These are phyloP conservation scores for Drosophila seguyi DNA, from an alignment of 1,140 invertebrate genomes.

Conservation along the genomic window DNA sequence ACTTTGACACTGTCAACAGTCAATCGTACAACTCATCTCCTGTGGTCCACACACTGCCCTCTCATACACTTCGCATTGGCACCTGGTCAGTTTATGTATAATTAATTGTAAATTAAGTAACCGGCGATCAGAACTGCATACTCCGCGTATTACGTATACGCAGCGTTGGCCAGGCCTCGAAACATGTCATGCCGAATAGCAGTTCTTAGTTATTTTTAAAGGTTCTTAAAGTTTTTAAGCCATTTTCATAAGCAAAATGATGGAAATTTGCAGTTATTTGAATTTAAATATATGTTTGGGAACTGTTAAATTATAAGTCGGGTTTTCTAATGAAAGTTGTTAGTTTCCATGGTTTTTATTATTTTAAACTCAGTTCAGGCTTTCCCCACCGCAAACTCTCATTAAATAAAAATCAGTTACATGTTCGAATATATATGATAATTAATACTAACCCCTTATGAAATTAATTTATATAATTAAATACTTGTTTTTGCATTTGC, in stretches of 20 bases:
- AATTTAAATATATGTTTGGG: background rate
- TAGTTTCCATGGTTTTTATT: background rate
- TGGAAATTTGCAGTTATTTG: background rate
- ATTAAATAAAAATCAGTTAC: conserved; percentile 3
- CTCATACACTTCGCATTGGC: conserved; percentile 50
- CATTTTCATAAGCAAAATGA: background rate
- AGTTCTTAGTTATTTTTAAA: background rate
- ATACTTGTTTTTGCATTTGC: conserved; percentile 28
- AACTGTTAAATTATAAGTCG: background rate
- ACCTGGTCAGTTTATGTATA: conserved; percentile 36
- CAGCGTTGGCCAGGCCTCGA: conserved; percentile 18
- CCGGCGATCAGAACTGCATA: conserved; percentile 17
- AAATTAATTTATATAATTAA: conserved; percentile 10
- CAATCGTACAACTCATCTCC: conserved; percentile 56
- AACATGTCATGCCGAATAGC: conserved; percentile 1
- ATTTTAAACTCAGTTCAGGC: background rate
- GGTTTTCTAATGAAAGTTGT: background rate
- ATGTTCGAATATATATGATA: background rate
- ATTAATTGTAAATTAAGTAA: conserved; percentile 42
- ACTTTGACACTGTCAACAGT: conserved; percentile 58
- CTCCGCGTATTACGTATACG: conserved; percentile 51
- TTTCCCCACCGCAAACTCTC: background rate
- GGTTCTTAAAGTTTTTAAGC: background rate
- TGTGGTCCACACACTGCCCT: conserved; percentile 41
- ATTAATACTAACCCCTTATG: conserved; percentile 8